Conservation (phyloP, 2,888 invertebrate species). For the Pilophorus perplexus region DNA sequence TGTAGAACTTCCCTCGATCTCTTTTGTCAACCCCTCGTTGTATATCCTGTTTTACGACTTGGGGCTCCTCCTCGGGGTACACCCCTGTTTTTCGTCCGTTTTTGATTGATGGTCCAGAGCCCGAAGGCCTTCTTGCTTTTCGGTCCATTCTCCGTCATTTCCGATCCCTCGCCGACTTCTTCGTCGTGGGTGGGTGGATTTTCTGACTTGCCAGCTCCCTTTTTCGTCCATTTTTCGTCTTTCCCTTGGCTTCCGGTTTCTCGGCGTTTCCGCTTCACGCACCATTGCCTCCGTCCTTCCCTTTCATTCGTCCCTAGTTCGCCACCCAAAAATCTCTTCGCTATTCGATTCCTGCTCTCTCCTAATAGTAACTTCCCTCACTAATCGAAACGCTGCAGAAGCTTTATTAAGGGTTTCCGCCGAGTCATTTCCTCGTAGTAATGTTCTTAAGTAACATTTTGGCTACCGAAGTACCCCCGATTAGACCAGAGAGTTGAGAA, state of each 20-base stretch:
- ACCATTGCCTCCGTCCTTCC: conserved; percentile 3
- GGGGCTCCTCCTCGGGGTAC: no score
- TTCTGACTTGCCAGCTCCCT: neutral
- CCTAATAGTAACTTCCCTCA: no score
- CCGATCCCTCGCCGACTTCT: neutral
- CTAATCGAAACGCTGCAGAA: no score
- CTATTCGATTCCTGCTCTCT: conserved; percentile 3
- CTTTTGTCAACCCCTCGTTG: neutral
- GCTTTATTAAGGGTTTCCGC: neutral
- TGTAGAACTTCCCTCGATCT: conserved; percentile 4
- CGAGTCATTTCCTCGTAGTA: no score
- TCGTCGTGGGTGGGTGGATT: neutral
- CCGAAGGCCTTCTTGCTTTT: neutral
- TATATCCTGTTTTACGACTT: conserved; percentile 16
- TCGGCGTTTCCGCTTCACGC: conserved; percentile 11
- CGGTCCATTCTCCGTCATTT: conserved; percentile 9
- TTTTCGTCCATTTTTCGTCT: conserved; percentile 2
- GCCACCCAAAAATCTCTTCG: neutral
- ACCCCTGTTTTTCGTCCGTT: no score
- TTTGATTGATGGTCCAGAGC: conserved; percentile 11
- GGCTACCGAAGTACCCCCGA: no score
- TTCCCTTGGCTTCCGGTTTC: neutral
- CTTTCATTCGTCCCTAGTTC: neutral
- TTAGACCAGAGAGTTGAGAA: no score
- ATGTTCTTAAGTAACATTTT: no score